These are phyloP conservation scores for Cactoblastis cactorum DNA, from an alignment of 2,888 invertebrate genomes.

Conservation along the genomic window DNA sequence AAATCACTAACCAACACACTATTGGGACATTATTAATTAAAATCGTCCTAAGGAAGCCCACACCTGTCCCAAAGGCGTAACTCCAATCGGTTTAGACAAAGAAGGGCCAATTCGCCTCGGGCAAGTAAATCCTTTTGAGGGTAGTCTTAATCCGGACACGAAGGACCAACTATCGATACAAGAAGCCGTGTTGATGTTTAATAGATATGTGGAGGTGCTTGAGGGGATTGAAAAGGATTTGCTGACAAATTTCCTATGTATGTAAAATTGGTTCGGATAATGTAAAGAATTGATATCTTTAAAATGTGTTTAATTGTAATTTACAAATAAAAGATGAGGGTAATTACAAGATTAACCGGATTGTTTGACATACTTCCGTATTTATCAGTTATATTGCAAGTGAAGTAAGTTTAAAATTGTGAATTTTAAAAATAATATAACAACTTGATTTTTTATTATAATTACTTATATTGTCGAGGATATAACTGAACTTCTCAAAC, in stretches of 20 bases:
- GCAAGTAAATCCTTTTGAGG: slow-evolving; percentile 61
- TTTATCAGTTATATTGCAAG: too few relatives aligned
- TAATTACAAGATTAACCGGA: too few relatives aligned
- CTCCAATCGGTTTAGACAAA: slow-evolving; percentile 56
- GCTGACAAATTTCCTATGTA: not conserved
- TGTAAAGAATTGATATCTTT: too few relatives aligned
- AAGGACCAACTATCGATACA: slow-evolving; percentile 64
- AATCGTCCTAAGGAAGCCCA: slow-evolving; percentile 60
- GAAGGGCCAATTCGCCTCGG: slow-evolving; percentile 57
- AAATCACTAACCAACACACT: slow-evolving; percentile 50
- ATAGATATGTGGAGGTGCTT: slow-evolving; percentile 10
- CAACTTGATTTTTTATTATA: too few relatives aligned
- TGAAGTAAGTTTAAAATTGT: too few relatives aligned
- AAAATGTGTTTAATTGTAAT: too few relatives aligned
- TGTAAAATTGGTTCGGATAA: not conserved
- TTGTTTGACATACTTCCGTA: too few relatives aligned
- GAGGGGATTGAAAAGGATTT: not conserved
- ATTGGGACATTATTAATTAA: slow-evolving; percentile 76
- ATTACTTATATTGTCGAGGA: too few relatives aligned
- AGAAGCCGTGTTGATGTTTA: slow-evolving; percentile 27
- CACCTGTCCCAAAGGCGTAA: slow-evolving; percentile 65
- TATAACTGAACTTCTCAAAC: too few relatives aligned
- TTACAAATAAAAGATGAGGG: too few relatives aligned
- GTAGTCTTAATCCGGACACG: slow-evolving; percentile 55
- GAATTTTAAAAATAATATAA: too few relatives aligned